These are phyloP conservation scores for Henricia sp. DNA, from an alignment of 53 echinoderm and acorn worm species.

Conservation along the genomic window DNA sequence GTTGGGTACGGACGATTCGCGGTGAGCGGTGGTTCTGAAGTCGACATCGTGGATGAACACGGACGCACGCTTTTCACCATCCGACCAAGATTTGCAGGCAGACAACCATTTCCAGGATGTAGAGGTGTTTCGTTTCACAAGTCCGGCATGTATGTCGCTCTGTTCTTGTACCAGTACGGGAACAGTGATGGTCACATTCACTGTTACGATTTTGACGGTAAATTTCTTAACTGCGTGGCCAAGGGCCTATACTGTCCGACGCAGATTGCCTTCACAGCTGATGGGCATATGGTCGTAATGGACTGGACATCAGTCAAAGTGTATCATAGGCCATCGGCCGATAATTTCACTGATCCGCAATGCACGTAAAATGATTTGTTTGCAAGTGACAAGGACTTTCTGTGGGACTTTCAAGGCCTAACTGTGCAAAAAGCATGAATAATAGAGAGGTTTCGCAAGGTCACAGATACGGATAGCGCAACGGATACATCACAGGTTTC, in stretches of 20 bases:
- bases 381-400: no score
- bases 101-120: neutral
- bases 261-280: slow-evolving; percentile 13
- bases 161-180: neutral
- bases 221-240: neutral
- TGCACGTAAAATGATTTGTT: no score
- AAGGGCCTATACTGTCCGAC: neutral
- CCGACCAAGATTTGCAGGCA: neutral
- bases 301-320: neutral
- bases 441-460: no score
- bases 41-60: neutral
- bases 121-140: neutral
- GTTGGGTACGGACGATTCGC: neutral
- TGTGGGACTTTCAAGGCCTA: no score
- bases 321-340: neutral
- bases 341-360: no score
- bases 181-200: neutral
- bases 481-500: no score
- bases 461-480: no score
- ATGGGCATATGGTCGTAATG: neutral
- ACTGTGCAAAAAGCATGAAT: no score
- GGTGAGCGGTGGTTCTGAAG: neutral
- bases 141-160: neutral
- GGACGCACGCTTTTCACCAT: neutral
- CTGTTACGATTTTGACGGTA: neutral